Evolutionary conservation across 2,797 vertebrate genomes (phyloP).

Genomic region (Eulemur albifrons): DNA sequence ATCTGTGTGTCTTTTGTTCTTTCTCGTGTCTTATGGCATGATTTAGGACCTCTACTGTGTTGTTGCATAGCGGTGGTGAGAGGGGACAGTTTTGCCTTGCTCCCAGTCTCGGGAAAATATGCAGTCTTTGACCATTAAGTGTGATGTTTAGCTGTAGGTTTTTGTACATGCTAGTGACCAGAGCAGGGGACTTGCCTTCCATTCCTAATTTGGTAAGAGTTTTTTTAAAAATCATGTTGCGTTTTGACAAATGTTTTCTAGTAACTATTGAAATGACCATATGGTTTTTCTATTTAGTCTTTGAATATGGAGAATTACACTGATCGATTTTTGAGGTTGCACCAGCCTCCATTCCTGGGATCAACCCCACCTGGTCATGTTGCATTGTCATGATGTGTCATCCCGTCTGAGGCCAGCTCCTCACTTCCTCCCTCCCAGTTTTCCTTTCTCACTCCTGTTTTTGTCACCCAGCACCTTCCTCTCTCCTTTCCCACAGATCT

Average conservation of each 20-base stretch:
- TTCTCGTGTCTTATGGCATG: neutral
- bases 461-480: neutral
- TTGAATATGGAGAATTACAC: neutral
- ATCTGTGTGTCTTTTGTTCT: neutral
- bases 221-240: neutral
- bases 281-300: neutral
- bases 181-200: neutral
- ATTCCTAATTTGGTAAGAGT: conserved; percentile 8
- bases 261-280: neutral
- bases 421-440: neutral
- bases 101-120: neutral
- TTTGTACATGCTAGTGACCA: neutral
- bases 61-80: neutral
- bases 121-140: neutral
- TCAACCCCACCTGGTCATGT: neutral
- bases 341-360: neutral
- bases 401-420: neutral
- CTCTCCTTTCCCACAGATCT: neutral
- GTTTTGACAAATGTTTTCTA: neutral
- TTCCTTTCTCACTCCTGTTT: neutral
- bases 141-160: neutral
- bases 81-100: neutral
- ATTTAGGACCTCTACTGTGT: neutral
- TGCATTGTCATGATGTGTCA: neutral
- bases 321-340: neutral